phyloP scores from a whole-genome alignment of 2,113 vertebrate species.

The Sinosuthora webbiana region DNA sequence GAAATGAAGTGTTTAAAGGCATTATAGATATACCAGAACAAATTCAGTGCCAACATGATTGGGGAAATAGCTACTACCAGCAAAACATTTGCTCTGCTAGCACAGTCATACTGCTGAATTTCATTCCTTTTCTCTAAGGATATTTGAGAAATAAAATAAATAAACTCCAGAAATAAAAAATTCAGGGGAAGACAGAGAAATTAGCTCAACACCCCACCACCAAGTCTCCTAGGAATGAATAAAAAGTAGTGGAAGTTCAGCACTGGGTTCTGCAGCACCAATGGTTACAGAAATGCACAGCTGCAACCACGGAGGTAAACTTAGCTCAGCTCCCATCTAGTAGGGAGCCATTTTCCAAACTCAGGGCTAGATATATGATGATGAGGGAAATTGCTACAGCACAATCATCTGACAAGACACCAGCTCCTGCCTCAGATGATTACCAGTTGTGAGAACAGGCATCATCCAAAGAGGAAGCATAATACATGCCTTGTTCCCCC shows the following conservation, averaged over 20 bases:
- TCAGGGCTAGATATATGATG: not conserved
- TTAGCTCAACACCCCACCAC: not conserved
- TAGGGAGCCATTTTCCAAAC: not conserved
- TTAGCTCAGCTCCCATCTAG: not conserved
- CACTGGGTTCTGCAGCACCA: not conserved
- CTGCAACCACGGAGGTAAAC: not conserved
- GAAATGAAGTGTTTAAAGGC: not conserved
- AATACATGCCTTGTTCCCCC: not conserved
- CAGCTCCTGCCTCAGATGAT: not conserved
- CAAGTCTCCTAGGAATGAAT: not conserved
- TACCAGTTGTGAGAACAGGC: not conserved
- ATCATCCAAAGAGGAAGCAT: not conserved
- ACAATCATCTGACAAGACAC: not conserved
- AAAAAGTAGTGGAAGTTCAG: not conserved
- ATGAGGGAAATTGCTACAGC: not conserved
- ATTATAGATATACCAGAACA: constrained; percentile 19
- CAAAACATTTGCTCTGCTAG: not conserved
- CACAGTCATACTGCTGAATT: not conserved
- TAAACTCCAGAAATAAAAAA: not conserved
- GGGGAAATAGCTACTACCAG: not conserved
- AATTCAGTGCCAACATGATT: not conserved
- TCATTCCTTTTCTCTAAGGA: not conserved
- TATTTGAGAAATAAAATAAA: no score
- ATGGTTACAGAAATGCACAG: not conserved
- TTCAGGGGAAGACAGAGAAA: not conserved